A percentile compares a stretch with the other conserved stretches of the same genome.
phyloP scores from a whole-genome alignment of 2,797 vertebrate species.

The Pelochelys cantorii region DNA sequence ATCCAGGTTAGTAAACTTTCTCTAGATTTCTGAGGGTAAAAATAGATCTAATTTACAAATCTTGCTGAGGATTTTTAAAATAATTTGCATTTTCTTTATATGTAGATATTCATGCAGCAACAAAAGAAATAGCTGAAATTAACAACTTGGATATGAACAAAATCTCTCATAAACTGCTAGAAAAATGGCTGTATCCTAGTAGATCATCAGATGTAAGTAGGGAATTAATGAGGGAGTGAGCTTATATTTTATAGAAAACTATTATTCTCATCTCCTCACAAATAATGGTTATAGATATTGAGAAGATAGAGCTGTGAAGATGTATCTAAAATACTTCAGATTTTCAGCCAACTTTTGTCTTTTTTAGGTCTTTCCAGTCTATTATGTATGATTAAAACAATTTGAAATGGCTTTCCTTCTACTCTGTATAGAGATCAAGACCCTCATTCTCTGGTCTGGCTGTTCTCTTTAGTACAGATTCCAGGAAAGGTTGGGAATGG shows the following conservation, averaged over 20 bases:
- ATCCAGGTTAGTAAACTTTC: slow-evolving; percentile 84
- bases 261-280: neutral
- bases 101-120: slow-evolving; percentile 90
- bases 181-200: slow-evolving; percentile 93
- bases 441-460: neutral
- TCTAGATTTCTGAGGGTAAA: neutral
- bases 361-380: neutral
- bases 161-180: slow-evolving; percentile 89
- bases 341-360: neutral
- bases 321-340: neutral
- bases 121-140: slow-evolving; percentile 91
- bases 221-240: neutral
- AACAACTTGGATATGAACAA: slow-evolving; percentile 91
- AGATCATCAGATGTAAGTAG: slow-evolving; percentile 77
- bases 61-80: neutral
- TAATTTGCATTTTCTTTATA: neutral
- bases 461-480: neutral
- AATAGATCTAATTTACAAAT: rapidly evolving
- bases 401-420: neutral
- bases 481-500: neutral
- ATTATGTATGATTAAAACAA: neutral
- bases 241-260: neutral
- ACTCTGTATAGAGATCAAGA: neutral
- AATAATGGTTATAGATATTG: neutral
- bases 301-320: neutral